These are phyloP conservation scores for Drosophila sulfurigaster DNA, from an alignment of 1,140 invertebrate species.

Conservation along the genomic window DNA sequence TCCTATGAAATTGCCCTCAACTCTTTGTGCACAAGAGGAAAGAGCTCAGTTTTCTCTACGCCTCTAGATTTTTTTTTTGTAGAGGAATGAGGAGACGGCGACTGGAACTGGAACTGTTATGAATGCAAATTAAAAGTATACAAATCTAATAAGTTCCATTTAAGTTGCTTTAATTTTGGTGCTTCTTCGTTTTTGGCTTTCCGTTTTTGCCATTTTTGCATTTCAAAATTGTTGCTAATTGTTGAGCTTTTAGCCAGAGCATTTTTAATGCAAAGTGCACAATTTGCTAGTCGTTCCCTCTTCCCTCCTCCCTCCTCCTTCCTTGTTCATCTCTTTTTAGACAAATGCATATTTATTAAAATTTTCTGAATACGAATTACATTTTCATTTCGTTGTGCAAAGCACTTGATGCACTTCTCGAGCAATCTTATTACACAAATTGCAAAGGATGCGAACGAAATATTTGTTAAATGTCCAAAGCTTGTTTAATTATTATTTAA, in stretches of 20 bases:
- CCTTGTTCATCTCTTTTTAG: not conserved
- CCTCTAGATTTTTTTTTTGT: conserved; percentile 1
- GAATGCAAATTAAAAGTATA: conserved; percentile 84
- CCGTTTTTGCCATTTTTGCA: conserved; percentile 66
- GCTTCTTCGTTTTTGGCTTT: conserved; percentile 35
- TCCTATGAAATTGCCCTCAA: conserved; percentile 37
- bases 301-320: not conserved
- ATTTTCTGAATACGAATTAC: conserved; percentile 39
- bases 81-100: not conserved
- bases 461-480: conserved; percentile 3
- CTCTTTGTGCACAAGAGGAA: conserved; percentile 25
- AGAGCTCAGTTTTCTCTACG: not conserved
- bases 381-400: conserved; percentile 38
- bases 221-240: conserved; percentile 79
- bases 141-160: conserved; percentile 84
- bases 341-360: conserved; percentile 61
- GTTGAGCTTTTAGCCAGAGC: conserved; percentile 79
- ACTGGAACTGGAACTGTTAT: conserved; percentile 64
- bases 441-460: not conserved
- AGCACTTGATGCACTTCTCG: conserved; percentile 35
- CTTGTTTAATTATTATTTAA: too few species aligned
- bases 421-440: conserved; percentile 19
- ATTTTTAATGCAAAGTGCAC: conserved; percentile 80
- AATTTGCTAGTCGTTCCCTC: conserved; percentile 8
- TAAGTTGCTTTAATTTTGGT: conserved; percentile 79